Evolutionary conservation across 2,888 invertebrate species (phyloP).

Genomic region (Rhagophthalmus giganteus): DNA sequence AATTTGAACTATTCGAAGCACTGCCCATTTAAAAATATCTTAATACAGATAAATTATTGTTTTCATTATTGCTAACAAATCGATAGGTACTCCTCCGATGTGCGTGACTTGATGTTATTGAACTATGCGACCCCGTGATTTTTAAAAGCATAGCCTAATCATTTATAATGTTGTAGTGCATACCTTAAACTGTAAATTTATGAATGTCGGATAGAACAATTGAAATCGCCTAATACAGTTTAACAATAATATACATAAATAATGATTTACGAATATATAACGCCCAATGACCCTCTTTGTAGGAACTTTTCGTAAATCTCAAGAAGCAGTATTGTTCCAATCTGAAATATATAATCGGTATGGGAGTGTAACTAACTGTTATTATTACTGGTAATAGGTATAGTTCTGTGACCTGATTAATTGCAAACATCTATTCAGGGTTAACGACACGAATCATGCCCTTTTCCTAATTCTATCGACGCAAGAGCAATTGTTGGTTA

Average conservation of each 20-base stretch:
- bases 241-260: too few relatives aligned
- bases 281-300: background rate
- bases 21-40: too few relatives aligned
- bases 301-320: background rate
- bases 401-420: conserved; percentile 22
- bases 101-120: background rate
- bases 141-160: background rate
- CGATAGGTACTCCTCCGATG: background rate
- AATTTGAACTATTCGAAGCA: too few relatives aligned
- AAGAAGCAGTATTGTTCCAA: conserved; percentile 13
- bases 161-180: background rate
- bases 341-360: conserved; percentile 19
- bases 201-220: too few relatives aligned
- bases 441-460: conserved; percentile 11
- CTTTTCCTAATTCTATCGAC: too few relatives aligned
- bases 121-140: background rate
- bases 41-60: too few relatives aligned
- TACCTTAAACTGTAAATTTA: too few relatives aligned
- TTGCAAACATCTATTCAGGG: conserved; percentile 17
- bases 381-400: conserved; percentile 17
- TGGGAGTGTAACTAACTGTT: conserved; percentile 21
- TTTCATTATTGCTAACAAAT: too few relatives aligned
- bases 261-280: background rate
- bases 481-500: too few relatives aligned
- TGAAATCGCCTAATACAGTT: too few relatives aligned